Evolutionary conservation across 2,797 vertebrate species (phyloP), one percentile per base, ranked within the genome.

Genomic region (Numenius phaeopus): DNA sequence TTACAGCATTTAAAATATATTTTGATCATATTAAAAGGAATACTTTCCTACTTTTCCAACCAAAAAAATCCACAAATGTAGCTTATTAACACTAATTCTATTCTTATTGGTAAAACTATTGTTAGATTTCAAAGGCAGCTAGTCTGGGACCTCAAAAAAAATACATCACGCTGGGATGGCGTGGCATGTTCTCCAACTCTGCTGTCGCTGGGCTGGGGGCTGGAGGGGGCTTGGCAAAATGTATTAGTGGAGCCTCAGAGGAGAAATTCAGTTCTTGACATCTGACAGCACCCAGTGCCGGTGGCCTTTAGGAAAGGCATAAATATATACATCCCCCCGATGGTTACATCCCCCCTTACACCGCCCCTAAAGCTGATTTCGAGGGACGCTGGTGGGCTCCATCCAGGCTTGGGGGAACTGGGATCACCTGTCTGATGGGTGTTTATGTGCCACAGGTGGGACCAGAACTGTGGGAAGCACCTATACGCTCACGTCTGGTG

Each of bases 71-170:
- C 90, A 87, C 66, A 77, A 93, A 71, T 90, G 90, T 34, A 93
- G 92, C 79, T 95, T 96, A 90, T 96, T 95, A 97, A 78, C 40
- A 34, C 32, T 54, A 49, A 83, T 95, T 89, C 86, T 95, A 49
- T 96, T 96, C 95, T 89, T 83, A 58, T 20, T 95, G 92, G 89
- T 89, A 34, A 89, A 92, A 87, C 90, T 92, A 94, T 92, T 95
- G 90, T 83, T 85, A 61, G 71, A 75, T 95, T 97, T 89, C 93
- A 85, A 96, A 91, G 89, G 77, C 66, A 85, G 73, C 64, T 72
- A 27, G 66, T 57, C 76, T 72, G 66, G 59, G 66, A 59, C 70
- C 76, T 58, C 4, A 50, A 50, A 80, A 75, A 67, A 37, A 9
- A 4, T 14, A 9, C 14, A 34, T 72, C 88, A 37, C 1, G 30